A percentile compares a stretch with the other conserved stretches of the same genome.
phyloP scores from a whole-genome alignment of 2,888 invertebrate species.

The Azorinus chamasolen region DNA sequence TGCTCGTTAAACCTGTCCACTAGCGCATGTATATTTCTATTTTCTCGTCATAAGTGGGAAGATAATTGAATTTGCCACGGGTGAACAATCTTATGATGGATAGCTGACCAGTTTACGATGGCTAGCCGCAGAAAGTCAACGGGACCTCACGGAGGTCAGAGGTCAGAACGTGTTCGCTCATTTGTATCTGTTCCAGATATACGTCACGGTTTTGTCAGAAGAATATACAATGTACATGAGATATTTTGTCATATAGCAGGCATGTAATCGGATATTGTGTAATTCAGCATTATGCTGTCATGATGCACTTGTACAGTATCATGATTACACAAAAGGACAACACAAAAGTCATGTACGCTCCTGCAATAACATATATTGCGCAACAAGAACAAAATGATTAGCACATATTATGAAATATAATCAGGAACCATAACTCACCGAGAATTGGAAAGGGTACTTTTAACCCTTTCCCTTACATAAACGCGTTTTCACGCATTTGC shows the following conservation, averaged over 20 bases:
- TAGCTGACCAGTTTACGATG: conserved; percentile 41
- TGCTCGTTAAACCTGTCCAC: conserved; percentile 37
- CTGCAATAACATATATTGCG: no score
- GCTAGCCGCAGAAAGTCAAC: conserved; percentile 8
- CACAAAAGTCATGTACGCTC: no score
- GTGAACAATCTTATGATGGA: conserved; percentile 52
- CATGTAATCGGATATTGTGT: no score
- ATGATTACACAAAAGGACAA: no score
- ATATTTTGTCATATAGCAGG: neutral
- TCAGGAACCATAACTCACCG: no score
- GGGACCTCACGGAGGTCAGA: conserved; percentile 32
- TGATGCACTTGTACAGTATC: no score
- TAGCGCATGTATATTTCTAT: conserved; percentile 51
- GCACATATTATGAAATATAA: no score
- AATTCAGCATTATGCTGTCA: no score
- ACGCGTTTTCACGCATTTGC: no score
- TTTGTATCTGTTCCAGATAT: conserved; percentile 26
- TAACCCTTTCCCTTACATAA: no score
- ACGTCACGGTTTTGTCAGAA: neutral
- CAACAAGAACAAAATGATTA: no score
- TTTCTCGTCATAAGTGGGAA: conserved; percentile 44
- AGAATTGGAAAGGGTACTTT: no score
- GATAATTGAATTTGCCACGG: conserved; percentile 66
- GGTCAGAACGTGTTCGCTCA: conserved; percentile 51
- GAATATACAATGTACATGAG: neutral